These are phyloP conservation scores for Drosophila nigricruria DNA, from an alignment of 2,888 invertebrate genomes.

Conservation along the genomic window DNA sequence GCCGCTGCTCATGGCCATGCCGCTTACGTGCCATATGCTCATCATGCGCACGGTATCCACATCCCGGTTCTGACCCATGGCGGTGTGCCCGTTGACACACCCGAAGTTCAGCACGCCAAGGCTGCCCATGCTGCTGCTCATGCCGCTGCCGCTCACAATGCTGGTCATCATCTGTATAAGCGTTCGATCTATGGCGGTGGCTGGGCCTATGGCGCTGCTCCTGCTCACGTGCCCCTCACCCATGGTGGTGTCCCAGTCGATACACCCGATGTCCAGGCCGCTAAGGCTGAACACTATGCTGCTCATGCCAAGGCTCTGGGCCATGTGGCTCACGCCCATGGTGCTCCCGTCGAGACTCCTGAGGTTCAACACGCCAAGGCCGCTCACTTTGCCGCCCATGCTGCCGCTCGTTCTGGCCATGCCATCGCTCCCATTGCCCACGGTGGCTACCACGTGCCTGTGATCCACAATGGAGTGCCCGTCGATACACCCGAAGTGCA, in stretches of 20 bases:
- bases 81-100: constrained; percentile 85
- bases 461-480: constrained; percentile 86
- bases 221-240: constrained; percentile 83
- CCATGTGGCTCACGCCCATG: constrained; percentile 78
- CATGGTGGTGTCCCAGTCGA: constrained; percentile 86
- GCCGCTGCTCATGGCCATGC: constrained; percentile 80
- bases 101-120: constrained; percentile 86
- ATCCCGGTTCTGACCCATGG: constrained; percentile 80
- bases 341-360: constrained; percentile 85
- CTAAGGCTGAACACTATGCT: constrained; percentile 85
- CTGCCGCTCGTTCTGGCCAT: constrained; percentile 83
- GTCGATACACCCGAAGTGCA: constrained; percentile 86
- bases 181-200: constrained; percentile 84
- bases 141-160: constrained; percentile 84
- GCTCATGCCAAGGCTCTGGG: constrained; percentile 84
- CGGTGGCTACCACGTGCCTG: constrained; percentile 83
- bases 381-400: constrained; percentile 84
- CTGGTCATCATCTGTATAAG: constrained; percentile 85
- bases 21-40: constrained; percentile 81
- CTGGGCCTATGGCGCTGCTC: constrained; percentile 78
- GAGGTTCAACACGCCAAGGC: constrained; percentile 86
- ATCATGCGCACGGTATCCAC: constrained; percentile 68
- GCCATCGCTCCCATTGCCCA: constrained; percentile 67
- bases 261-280: constrained; percentile 86
- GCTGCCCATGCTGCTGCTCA: constrained; percentile 86